A percentile compares a stretch with the other conserved stretches of the same genome.
Evolutionary conservation across 1,140 invertebrate species (phyloP).

Genomic region (Helicorthomorpha holstii): DNA sequence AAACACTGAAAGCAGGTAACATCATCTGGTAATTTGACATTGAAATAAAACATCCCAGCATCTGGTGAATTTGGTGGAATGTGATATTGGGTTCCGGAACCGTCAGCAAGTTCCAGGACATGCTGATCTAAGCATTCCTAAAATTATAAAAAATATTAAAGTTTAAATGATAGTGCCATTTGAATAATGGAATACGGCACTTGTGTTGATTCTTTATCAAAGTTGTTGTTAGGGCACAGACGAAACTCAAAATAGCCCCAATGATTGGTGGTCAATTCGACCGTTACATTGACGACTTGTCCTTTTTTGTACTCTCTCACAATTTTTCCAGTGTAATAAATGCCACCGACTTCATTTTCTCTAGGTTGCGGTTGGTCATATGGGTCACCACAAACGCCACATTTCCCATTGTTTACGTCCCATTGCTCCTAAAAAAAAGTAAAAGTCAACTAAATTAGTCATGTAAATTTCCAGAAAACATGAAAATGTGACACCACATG

Average conservation of each 20-base stretch:
- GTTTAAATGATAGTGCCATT: background rate
- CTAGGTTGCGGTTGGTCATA: conserved; percentile 17
- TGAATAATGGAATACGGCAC: background rate
- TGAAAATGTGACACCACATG: background rate
- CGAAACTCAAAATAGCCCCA: conserved; percentile 76
- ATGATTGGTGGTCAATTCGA: conserved; percentile 30
- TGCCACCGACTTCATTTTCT: conserved; percentile 24
- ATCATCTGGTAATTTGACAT: conserved; percentile 11
- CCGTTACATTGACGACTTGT: conserved; percentile 17
- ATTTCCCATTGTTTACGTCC: conserved; percentile 16
- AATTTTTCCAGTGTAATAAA: conserved; percentile 41
- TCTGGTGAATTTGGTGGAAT: background rate
- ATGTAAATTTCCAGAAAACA: background rate
- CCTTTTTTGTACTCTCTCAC: conserved; percentile 51
- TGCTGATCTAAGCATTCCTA: conserved; percentile 63
- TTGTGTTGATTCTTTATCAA: background rate
- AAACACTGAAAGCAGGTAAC: conserved; percentile 16
- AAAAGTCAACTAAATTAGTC: background rate
- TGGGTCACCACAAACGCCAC: conserved; percentile 28
- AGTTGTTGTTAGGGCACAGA: conserved; percentile 46
- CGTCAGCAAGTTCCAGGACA: conserved; percentile 4
- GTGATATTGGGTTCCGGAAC: conserved; percentile 6
- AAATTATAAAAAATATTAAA: conserved; percentile 25
- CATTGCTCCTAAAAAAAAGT: background rate
- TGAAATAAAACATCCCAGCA: background rate